phyloP scores from a whole-genome alignment of 2,888 invertebrate genomes.

The Tachina fera region DNA sequence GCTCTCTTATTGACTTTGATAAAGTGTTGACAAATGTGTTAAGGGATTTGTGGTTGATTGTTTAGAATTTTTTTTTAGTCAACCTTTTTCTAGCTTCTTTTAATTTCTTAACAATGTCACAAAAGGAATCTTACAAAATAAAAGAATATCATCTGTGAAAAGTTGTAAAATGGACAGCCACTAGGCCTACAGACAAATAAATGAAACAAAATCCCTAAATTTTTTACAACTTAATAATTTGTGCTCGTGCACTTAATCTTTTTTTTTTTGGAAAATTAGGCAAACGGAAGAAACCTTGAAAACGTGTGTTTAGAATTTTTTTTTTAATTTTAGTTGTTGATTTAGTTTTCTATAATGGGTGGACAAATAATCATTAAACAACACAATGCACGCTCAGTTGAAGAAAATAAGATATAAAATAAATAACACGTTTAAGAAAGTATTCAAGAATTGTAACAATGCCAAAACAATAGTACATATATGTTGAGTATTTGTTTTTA shows the following conservation, averaged over 20 bases:
- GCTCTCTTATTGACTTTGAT: conserved; percentile 77
- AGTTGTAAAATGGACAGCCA: conserved; percentile 15
- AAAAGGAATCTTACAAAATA: conserved; percentile 29
- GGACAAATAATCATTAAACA: conserved; percentile 29
- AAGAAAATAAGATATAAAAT: conserved; percentile 10
- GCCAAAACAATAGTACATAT: not conserved
- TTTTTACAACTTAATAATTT: not conserved
- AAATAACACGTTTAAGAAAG: conserved; percentile 13
- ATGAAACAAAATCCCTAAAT: not conserved
- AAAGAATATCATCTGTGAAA: conserved; percentile 18
- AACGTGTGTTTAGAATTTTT: not conserved
- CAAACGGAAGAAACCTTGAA: conserved; percentile 12
- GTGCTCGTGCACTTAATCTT: not conserved
- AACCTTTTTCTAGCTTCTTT: conserved; percentile 58
- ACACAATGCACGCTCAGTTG: not conserved
- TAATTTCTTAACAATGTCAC: conserved; percentile 51
- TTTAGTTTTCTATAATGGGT: conserved; percentile 26
- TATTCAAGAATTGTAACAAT: conserved; percentile 9
- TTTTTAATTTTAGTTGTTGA: conserved; percentile 3
- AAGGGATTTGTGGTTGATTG: conserved; percentile 80
- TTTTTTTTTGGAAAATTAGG: conserved; percentile 8
- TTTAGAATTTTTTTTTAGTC: conserved; percentile 70
- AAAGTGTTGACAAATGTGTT: conserved; percentile 81
- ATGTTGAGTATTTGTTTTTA: not conserved
- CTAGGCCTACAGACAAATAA: conserved; percentile 23